Conservation (phyloP, 2,113 vertebrate genomes). For the Bombycilla garrulus region DNA sequence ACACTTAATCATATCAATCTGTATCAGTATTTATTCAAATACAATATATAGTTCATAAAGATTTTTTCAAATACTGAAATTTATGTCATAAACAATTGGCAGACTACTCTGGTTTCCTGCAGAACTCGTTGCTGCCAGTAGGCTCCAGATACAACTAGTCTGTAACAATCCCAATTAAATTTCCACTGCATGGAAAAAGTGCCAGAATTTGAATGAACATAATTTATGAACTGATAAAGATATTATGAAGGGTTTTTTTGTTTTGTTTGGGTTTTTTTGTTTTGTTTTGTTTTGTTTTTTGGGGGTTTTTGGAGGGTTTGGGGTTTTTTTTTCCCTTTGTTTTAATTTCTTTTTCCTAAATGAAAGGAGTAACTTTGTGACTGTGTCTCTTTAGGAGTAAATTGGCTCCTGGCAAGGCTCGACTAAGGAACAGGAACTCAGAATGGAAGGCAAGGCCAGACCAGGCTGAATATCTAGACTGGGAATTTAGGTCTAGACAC, state of each 20-base stretch:
- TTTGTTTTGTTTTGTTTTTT: neutral
- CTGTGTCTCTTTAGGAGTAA: neutral
- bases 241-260: neutral
- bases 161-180: neutral
- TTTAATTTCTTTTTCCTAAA: neutral
- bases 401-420: neutral
- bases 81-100: neutral
- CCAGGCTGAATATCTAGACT: neutral
- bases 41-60: neutral
- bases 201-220: neutral
- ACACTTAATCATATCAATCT: neutral
- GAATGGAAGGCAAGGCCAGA: neutral
- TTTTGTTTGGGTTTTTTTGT: no score
- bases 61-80: conserved; percentile 7
- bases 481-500: neutral
- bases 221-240: neutral
- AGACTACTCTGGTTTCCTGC: neutral
- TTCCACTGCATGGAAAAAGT: neutral
- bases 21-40: conserved; percentile 32
- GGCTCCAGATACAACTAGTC: neutral
- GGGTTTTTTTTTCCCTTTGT: neutral
- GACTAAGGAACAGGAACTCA: neutral
- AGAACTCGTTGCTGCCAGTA: neutral
- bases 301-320: accelerated
- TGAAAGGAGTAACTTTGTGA: neutral